These are phyloP conservation scores for Lasioglossum figueresi DNA, from an alignment of 2,888 invertebrate species.

Conservation along the genomic window DNA sequence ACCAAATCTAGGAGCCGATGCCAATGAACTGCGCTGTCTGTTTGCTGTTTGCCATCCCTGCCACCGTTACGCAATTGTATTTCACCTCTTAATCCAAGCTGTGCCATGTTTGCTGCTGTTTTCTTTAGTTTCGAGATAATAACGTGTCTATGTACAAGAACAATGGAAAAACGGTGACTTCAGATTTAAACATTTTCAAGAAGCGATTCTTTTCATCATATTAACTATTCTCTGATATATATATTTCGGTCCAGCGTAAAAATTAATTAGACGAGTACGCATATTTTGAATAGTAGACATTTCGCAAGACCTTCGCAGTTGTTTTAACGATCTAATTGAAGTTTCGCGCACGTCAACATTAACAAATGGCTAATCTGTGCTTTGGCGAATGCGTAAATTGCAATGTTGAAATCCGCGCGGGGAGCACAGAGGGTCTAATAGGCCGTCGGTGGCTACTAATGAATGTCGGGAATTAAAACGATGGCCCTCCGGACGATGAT, in stretches of 20 bases:
- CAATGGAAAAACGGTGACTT: neutral
- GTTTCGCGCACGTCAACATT: neutral
- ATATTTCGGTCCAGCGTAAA: neutral
- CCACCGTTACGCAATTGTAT: conserved; percentile 14
- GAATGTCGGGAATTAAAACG: conserved; percentile 12
- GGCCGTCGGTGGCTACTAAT: neutral
- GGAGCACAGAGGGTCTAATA: neutral
- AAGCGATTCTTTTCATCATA: neutral
- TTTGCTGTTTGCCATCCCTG: neutral
- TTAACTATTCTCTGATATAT: neutral
- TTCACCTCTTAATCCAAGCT: conserved; percentile 35
- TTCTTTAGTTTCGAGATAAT: neutral
- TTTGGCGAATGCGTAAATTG: neutral
- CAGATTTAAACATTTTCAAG: neutral
- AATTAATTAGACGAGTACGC: neutral
- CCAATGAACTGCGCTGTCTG: conserved; percentile 23
- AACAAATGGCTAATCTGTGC: neutral
- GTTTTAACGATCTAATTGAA: neutral
- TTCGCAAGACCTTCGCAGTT: neutral
- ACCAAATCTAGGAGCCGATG: conserved; percentile 41
- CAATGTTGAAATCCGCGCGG: neutral
- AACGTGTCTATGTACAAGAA: neutral
- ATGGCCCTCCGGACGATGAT: neutral
- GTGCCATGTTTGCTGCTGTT: neutral
- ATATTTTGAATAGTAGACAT: neutral